Evolutionary conservation across 2,888 invertebrate genomes (phyloP), one percentile per base, ranked within the genome.

Genomic region (Rotaria macrura): DNA sequence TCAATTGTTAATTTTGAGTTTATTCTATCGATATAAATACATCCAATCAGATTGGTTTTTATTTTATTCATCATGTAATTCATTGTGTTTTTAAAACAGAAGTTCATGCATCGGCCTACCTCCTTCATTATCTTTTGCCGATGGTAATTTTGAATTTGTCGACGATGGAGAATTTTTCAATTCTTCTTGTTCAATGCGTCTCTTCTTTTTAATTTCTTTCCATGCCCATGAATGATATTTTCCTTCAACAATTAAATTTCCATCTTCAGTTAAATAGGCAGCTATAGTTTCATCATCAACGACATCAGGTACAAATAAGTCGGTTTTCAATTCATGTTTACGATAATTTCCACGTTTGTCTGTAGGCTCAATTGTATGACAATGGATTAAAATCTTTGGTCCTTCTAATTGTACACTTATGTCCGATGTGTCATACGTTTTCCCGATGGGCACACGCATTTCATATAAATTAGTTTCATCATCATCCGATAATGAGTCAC

Each of bases 331-430:
- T 79, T 79, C 74, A 43, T 79, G 74, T 79, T 79, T 79, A 25
- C 74, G 40, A 43, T 79, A 79, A 79, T 79, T 40, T 40, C 74
- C 74, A 79, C 74, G 74, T 79, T 43, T 79, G 43, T 79, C 74
- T 79, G 74, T 79, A 23, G 74, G 74, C n/a, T 79, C 74, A 79
- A 79, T 79, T n/a, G 74, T 79, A 79, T 79, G 74, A 43, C 74
- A 79, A 79, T 79, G 74, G 7, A 79, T 79, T 40, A 79, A 43
- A 79, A 79, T 43, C 43, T 79, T 79, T 10, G 74, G 43, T 79
- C 74, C 74, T 79, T 79, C 74, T 79, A 79, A 79, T 79, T 79
- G 74, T 43, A 79, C 74, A 43, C 74, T 79, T 23, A 79, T 79
- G n/a, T 79, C 74, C 10, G 38, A 25, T 79, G 74, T 79, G 43